Base-by-base conservation (phyloP, 2,113 vertebrate genomes). In the Rhombomys opimus region DNA sequence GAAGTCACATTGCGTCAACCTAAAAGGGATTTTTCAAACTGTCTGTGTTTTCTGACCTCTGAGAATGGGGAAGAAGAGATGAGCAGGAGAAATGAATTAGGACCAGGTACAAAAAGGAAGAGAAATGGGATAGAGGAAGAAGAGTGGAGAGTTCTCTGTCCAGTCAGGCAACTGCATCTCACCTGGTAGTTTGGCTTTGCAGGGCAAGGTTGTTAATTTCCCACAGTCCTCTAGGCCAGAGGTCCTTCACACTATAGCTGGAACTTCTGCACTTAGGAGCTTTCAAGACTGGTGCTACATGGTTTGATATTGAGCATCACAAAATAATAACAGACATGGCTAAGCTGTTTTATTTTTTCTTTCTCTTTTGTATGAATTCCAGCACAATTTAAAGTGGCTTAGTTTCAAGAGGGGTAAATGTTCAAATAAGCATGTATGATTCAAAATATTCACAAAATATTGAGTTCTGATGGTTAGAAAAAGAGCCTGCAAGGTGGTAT, bases 361-460 rank as follows among this genome's bases (percentile, higher is more conserved):
- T 89, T 63, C 41, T 88, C 73, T 46, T 86, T 85, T 93, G 63
- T 87, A 41, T 68, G 84, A 65, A 93, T 94, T 86, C 27, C 35
- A 67, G 63, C n/a, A 91, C 52, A 94, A 90, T 91, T 96, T 95
- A 78, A 95, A 87, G 75, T 81, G 78, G 50, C 72, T 96, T 94
- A 5, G 52, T 97, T 96, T 96, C 94, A 85, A 84, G 86, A 65
- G 6, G 52, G 63, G 52, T 59, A 76, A 93, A 50, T 65, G 61
- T 96, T 96, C 65, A 89, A 87, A 89, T 68, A 88, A 96, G 75
- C 57, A 18, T 87, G 38, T 80, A 70, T 65, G 38, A 87, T 89
- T 94, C 63, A 94, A 97, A 97, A 93, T 94, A 96, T n/a, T 76
- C 91, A 70, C 87, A 25, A 88, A 96, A 95, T 95, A 90, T 70